Evolutionary conservation across 2,888 invertebrate species (phyloP), one percentile per base, ranked within the genome.

Genomic region (Shargacucullia verbasci): DNA sequence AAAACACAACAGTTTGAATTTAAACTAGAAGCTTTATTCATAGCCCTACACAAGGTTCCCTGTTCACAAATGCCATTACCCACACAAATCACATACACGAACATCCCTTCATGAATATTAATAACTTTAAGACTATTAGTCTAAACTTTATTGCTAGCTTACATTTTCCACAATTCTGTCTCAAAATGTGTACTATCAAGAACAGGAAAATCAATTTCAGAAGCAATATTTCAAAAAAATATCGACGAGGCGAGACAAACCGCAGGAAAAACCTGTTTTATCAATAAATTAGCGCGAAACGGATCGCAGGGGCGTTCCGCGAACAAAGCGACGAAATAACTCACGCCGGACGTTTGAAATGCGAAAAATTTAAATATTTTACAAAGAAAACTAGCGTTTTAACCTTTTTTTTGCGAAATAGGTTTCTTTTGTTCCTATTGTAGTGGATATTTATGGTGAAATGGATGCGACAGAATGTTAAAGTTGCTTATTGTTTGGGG

Each of bases 361-460:
- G 67, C 35, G 58, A 70, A 65, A 58, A 67, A 67, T 67, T 67
- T 67, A 70, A 67, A 67, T 67, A 64, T 67, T 70, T 68, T 41
- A 59, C 71, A 65, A 52, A 71, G 71, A 70, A 70, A 68, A 68
- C 71, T 70, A 68, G 55, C 66, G n/a, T 37, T 70, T 50, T 52
- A 41, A 52, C 37, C 52, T 49, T 56, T 70, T 54, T 69, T 54
- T 40, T 52, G 14, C 6, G 46, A 41, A 68, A 68, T 53, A 71
- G 66, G 54, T 48, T 44, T 59, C 49, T 55, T 65, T 68, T 70
- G 49, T 70, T 59, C 59, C 39, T 50, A 65, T 68, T 68, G 68
- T 67, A 54, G 64, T 41, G 41, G 65, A 52, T 70, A 67, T 70
- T 64, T 70, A 70, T 64, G 52, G 71, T 29, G 35, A n/a, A 12